Base-by-base conservation (phyloP, 92 coral and sea anemone species). In the Epizoanthus scotinus region DNA sequence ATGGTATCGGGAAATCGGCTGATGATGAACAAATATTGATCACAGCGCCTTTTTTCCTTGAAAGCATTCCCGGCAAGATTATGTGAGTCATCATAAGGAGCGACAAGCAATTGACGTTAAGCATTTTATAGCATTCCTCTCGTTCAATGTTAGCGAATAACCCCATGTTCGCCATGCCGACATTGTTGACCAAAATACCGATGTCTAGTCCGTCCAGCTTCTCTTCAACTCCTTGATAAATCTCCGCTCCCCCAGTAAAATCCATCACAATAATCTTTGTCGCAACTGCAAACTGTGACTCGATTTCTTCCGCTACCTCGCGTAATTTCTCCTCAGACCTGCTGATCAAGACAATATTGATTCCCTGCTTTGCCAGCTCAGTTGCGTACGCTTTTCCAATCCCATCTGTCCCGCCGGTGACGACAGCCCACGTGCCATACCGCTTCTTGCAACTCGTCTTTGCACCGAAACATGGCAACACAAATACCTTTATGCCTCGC, bases 381-480 rank as follows among this genome's bases (percentile, higher is more conserved):
- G 70, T 73, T 3, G 95, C 91, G 65, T 94, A 94, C 20, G 89
- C 90, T 73, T 87, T 91, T 25, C 98, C 98, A 67, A 94, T 94
- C 5, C 98, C 98, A 83, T 94, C 95, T 6, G 98, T 94, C 38
- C 95, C 82, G 0, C 98, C 98, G 14, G 98, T 94, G 18, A 94
- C 89, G 44, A 94, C 98, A 89, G 29, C 22, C 53, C 24, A 63
- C 10, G 65, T 20, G 7, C 83, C 73, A 28, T 17, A 65, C 3
- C 77, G 42, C 63, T 71, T 90, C 38, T 26, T 24, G 27, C 88
- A 84, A 80, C 88, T 73, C 63, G 80, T 86, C 25, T 63, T 90
- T 1, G 73, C 68, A 27, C 92, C 92, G 20, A 87, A 71, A 34
- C 85, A 63, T n/a, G 94, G 91, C 36, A 90, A 64, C 75, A 90